Conservation (phyloP, 2,797 vertebrate genomes). For the Helicolenus hilgendorfi region DNA sequence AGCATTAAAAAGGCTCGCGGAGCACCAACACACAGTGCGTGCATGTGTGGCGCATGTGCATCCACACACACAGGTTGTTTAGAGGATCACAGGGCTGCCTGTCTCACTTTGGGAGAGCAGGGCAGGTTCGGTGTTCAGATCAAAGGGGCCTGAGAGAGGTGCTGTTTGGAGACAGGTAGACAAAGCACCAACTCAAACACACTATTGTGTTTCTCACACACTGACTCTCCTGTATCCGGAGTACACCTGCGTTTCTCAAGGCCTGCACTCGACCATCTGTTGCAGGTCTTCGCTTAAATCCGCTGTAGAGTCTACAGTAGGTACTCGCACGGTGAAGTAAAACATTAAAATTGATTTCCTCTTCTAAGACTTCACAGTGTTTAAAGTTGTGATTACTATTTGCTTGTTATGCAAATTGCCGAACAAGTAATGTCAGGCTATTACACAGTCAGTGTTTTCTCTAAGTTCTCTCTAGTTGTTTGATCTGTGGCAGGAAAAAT, state of each 20-base stretch:
- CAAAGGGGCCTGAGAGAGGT: conserved; percentile 89
- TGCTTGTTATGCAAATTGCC: not conserved
- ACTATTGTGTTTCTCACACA: conserved; percentile 43
- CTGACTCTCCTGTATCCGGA: conserved; percentile 14
- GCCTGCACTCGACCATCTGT: conserved; percentile 69
- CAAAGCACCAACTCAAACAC: conserved; percentile 79
- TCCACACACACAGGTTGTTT: conserved; percentile 71
- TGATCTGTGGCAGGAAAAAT: not conserved
- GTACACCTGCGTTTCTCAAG: conserved; percentile 57
- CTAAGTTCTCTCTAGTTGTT: not conserved
- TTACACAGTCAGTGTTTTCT: not conserved
- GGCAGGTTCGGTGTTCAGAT: conserved; percentile 88
- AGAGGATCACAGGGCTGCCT: conserved; percentile 89
- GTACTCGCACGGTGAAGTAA: not conserved
- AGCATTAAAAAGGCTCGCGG: conserved; percentile 86
- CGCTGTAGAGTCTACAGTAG: not conserved
- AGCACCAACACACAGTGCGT: conserved; percentile 53
- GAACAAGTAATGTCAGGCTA: not conserved
- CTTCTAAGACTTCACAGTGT: not conserved
- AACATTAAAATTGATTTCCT: not conserved
- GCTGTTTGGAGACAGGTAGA: conserved; percentile 85
- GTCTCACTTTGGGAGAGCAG: conserved; percentile 88
- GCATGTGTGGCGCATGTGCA: conserved; percentile 22
- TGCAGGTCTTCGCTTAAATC: conserved; percentile 47
- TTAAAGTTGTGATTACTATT: not conserved